Evolutionary conservation across 2,888 invertebrate genomes (phyloP), one percentile per base, ranked within the genome.

Genomic region (Drosophila falleni): DNA sequence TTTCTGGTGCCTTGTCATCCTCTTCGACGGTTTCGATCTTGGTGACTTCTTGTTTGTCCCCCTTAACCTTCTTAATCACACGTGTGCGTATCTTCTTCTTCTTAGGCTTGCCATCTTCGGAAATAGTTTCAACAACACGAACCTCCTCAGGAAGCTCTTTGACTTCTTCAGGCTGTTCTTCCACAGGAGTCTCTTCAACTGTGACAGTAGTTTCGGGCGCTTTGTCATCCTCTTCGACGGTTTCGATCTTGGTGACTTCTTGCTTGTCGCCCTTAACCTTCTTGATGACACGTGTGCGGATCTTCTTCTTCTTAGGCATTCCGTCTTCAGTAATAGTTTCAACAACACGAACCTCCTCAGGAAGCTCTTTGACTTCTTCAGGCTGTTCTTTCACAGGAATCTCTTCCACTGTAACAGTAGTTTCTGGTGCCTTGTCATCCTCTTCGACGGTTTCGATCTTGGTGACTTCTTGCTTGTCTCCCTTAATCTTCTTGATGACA

Each of bases 381-480:
- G 41, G 49, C n/a, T 0, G 10, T 16, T 60, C 59, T 31, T 81
- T 71, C 0, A 71, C 13, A 1, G 75, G 68, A 8, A 58, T 16
- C 33, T 81, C 73, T 65, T 81, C 71, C 0, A 81, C 80, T 0
- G 78, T 81, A 8, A 80, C 80, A 2, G 72, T 80, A 5, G 80
- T 78, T 59, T 76, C 72, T 0, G 80, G 78, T 19, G 39, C 31
- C 3, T 78, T 78, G 47, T 74, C 76, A 51, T 81, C 78, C 26
- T 74, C 78, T 8, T 78, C 78, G 31, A 79, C 50, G 5, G 74
- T 80, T 64, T 82, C 71, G 37, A 80, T 83, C 46, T 77, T 81
- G 35, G 82, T 80, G 15, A 80, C 74, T 37, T 83, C 80, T 78
- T 81, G 82, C 8, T 77, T 81, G 53, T 80, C 73, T 19, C 81